Conservation (phyloP, 2,797 vertebrate genomes). For the Oryzias sinensis region DNA sequence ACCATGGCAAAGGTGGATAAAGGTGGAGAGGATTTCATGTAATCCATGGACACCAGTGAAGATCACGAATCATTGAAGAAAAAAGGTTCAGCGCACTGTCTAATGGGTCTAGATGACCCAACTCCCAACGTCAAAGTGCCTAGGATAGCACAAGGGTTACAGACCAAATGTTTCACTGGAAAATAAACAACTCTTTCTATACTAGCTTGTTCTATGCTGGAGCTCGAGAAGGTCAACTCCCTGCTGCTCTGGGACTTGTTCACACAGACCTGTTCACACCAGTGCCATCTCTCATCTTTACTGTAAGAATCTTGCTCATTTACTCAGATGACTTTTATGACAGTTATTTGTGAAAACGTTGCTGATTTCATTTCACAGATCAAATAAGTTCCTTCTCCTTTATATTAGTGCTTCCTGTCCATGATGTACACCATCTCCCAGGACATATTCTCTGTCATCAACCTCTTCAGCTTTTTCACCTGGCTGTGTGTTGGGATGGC, state of each 20-base stretch:
- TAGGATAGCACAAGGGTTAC: too few relatives aligned
- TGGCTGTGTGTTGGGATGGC: constrained; percentile 80
- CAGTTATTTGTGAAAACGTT: too few relatives aligned
- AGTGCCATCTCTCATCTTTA: constrained; percentile 79
- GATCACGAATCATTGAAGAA: too few relatives aligned
- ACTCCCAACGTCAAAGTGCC: too few relatives aligned
- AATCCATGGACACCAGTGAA: too few relatives aligned
- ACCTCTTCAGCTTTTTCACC: constrained; percentile 82
- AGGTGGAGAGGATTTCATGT: too few relatives aligned
- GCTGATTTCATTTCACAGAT: too few relatives aligned
- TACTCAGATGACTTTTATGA: too few relatives aligned
- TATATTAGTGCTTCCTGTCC: constrained; percentile 73
- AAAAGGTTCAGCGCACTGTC: too few relatives aligned
- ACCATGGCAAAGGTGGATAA: too few relatives aligned
- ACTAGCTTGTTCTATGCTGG: constrained; percentile 78
- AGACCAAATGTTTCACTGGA: constrained; percentile 3
- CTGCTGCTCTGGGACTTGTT: constrained; percentile 76
- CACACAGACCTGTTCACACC: constrained; percentile 80
- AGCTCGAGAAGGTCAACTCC: constrained; percentile 77
- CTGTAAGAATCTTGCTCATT: constrained; percentile 58
- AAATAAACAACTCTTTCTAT: constrained; percentile 18
- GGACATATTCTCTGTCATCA: constrained; percentile 82
- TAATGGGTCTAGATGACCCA: too few relatives aligned
- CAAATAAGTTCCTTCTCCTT: constrained; percentile 7
- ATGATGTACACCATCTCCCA: constrained; percentile 78